These are phyloP conservation scores for Scaptomyza flava DNA, from an alignment of 2,888 invertebrate genomes.

Conservation along the genomic window DNA sequence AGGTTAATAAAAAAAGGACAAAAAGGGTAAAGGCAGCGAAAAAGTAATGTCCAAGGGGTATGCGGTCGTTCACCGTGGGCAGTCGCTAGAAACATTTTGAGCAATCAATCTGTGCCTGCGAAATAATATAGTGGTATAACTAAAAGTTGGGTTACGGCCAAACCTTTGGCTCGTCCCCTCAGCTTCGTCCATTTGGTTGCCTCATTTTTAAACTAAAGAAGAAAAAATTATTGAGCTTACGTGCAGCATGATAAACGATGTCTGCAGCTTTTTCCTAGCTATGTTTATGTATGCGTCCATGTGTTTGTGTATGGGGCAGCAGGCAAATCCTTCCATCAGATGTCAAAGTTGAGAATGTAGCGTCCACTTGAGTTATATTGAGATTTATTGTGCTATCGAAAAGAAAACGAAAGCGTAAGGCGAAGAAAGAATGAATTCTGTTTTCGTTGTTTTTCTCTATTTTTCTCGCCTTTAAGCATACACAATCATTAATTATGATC, in stretches of 20 bases:
- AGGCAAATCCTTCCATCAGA: slow-evolving; percentile 68
- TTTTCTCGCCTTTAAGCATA: slow-evolving; percentile 5
- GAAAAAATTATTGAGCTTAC: slow-evolving; percentile 62
- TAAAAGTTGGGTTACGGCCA: slow-evolving; percentile 31
- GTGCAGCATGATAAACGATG: slow-evolving; percentile 72
- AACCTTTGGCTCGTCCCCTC: slow-evolving; percentile 42
- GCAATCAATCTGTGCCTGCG: slow-evolving; percentile 69
- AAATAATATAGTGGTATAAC: slow-evolving; percentile 36
- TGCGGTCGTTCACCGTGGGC: not conserved
- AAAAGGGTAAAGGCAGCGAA: slow-evolving; percentile 12
- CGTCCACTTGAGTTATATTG: slow-evolving; percentile 75
- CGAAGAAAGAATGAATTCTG: slow-evolving; percentile 22
- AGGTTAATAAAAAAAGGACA: slow-evolving; percentile 26
- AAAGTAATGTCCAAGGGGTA: slow-evolving; percentile 7
- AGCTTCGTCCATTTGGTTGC: slow-evolving; percentile 23
- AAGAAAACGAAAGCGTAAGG: slow-evolving; percentile 11
- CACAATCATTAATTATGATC: slow-evolving; percentile 73
- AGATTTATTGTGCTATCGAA: slow-evolving; percentile 67
- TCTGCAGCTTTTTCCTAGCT: slow-evolving; percentile 30
- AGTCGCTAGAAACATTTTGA: slow-evolving; percentile 54
- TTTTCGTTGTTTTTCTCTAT: not conserved
- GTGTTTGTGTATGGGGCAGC: slow-evolving; percentile 27
- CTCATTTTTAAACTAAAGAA: slow-evolving; percentile 15
- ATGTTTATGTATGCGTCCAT: slow-evolving; percentile 6
- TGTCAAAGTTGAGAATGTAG: slow-evolving; percentile 72